Evolutionary conservation across 2,113 vertebrate species (phyloP).

Genomic region (Dasyurus viverrinus): DNA sequence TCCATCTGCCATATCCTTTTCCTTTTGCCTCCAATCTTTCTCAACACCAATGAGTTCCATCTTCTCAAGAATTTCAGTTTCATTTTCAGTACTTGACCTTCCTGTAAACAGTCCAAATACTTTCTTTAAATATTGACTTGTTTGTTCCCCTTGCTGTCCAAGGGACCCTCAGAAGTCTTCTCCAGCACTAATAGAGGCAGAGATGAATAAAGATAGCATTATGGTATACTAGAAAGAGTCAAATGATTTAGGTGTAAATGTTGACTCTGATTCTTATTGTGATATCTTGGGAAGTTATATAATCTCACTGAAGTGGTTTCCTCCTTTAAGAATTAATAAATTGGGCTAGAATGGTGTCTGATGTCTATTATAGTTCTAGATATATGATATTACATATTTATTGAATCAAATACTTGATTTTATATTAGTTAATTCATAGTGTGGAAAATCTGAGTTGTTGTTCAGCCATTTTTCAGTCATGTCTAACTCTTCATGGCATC

Average conservation of each 20-base stretch:
- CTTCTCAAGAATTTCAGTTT: neutral
- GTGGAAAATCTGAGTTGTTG: neutral
- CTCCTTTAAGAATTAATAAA: neutral
- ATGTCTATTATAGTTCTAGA: neutral
- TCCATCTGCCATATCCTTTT: neutral
- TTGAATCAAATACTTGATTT: neutral
- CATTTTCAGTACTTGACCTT: neutral
- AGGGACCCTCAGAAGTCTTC: neutral
- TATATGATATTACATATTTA: neutral
- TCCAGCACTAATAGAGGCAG: neutral
- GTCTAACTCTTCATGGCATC: neutral
- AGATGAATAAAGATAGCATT: neutral
- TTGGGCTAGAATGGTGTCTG: neutral
- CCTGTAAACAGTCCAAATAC: neutral
- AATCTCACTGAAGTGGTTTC: neutral
- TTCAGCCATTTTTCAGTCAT: neutral
- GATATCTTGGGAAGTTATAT: neutral
- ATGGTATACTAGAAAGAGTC: neutral
- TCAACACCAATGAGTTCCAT: neutral
- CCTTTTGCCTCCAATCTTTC: neutral
- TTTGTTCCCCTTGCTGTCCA: neutral
- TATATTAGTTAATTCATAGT: neutral
- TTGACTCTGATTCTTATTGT: neutral
- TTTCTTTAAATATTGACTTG: neutral
- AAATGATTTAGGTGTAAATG: neutral